A percentile compares a stretch with the other conserved stretches of the same genome.
Evolutionary conservation across 2,888 invertebrate species (phyloP).

Genomic region (Sesia apiformis): DNA sequence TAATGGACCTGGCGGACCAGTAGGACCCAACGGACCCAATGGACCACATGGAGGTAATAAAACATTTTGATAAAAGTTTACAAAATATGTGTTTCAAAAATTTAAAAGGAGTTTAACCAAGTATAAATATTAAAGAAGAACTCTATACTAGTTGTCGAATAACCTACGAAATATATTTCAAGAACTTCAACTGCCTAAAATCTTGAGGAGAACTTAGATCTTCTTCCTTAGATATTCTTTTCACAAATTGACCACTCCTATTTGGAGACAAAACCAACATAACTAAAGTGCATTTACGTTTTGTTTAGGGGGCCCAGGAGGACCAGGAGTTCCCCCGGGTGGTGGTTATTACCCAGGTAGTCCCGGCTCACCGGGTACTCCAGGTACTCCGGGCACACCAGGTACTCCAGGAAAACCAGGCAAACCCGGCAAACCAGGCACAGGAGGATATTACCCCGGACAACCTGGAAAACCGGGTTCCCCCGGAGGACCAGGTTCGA

Average conservation of each 20-base stretch:
- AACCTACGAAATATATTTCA: too few relatives aligned
- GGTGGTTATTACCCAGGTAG: slow-evolving; percentile 31
- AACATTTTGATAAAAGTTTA: background rate
- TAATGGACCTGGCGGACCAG: slow-evolving; percentile 10
- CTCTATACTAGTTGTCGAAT: too few relatives aligned
- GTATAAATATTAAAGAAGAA: too few relatives aligned
- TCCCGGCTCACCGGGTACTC: slow-evolving; percentile 55
- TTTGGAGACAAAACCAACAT: too few relatives aligned
- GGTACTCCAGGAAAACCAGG: slow-evolving; percentile 9
- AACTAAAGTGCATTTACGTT: background rate
- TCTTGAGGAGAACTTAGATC: too few relatives aligned
- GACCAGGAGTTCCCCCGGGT: slow-evolving; percentile 25
- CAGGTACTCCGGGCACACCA: slow-evolving; percentile 22
- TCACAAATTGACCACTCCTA: too few relatives aligned
- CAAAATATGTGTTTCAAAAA: too few relatives aligned
- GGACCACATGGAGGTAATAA: slow-evolving; percentile 5
- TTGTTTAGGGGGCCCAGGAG: slow-evolving; percentile 18
- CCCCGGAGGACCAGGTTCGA: slow-evolving; percentile 3
- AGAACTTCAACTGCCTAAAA: too few relatives aligned
- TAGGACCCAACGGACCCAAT: slow-evolving; percentile 8
- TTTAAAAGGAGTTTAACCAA: too few relatives aligned
- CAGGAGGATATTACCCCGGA: slow-evolving; percentile 1
- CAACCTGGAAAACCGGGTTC: slow-evolving; percentile 2
- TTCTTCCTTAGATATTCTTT: too few relatives aligned
- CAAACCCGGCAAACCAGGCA: slow-evolving; percentile 7